A percentile compares a stretch with the other conserved stretches of the same genome.
These are phyloP conservation scores for Drosophila eohydei DNA, from an alignment of 2,888 invertebrate genomes.

Conservation along the genomic window DNA sequence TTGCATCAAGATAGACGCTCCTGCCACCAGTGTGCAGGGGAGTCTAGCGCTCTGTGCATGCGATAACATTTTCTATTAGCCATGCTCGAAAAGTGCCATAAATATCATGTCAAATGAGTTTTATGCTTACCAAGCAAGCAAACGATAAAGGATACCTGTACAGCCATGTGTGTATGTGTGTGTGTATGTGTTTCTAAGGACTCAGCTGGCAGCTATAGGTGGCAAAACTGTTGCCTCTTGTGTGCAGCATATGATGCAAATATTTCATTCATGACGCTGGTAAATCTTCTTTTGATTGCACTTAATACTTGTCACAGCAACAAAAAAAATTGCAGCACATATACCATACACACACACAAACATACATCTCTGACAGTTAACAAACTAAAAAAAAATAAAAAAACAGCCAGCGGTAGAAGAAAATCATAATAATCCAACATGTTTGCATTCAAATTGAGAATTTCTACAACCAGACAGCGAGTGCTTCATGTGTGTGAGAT, in stretches of 20 bases:
- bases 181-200: constrained; percentile 13
- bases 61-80: constrained; percentile 48
- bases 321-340: constrained; percentile 44
- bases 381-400: constrained; percentile 43
- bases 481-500: constrained; percentile 14
- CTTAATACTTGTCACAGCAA: constrained; percentile 76
- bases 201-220: constrained; percentile 39
- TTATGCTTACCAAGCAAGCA: constrained; percentile 51
- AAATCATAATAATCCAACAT: constrained; percentile 78
- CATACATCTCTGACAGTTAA: constrained; percentile 24
- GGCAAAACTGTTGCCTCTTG: constrained; percentile 43
- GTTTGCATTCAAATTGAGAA: constrained; percentile 79
- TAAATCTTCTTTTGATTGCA: constrained; percentile 80
- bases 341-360: constrained; percentile 42
- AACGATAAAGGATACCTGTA: constrained; percentile 14
- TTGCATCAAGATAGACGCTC: constrained; percentile 63
- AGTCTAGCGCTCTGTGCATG: neutral
- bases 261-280: constrained; percentile 80
- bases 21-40: neutral
- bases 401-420: constrained; percentile 63
- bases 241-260: constrained; percentile 73
- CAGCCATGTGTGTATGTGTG: neutral
- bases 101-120: constrained; percentile 73
- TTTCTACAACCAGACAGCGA: constrained; percentile 41
- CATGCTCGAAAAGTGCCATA: constrained; percentile 56